A percentile compares a stretch with the other conserved stretches of the same genome.
phyloP scores from a whole-genome alignment of 92 coral and sea anemone species.

The Umimayanthus kanabou region DNA sequence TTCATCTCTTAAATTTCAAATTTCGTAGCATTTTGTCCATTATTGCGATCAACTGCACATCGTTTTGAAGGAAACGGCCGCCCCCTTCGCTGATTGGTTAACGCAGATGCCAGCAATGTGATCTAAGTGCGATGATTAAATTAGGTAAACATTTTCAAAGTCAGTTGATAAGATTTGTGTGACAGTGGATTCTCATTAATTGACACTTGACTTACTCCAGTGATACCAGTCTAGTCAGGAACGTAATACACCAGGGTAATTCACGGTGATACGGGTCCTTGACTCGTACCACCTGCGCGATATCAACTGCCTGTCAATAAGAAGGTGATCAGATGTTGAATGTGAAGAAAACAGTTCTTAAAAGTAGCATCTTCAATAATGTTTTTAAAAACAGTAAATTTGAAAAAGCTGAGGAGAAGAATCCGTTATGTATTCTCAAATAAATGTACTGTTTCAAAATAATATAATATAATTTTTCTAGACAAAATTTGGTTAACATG shows the following conservation, averaged over 20 bases:
- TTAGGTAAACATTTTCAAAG: slow-evolving; percentile 22
- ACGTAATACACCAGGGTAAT: not conserved
- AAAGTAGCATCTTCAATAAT: not conserved
- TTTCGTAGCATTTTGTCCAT: not conserved
- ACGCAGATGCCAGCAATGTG: slow-evolving; percentile 23
- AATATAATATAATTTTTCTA: not conserved
- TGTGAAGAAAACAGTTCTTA: not conserved
- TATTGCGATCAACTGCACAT: not conserved
- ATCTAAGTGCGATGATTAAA: slow-evolving; percentile 18
- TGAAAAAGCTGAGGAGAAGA: not conserved
- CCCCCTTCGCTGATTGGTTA: slow-evolving; percentile 15
- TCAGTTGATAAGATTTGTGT: not conserved
- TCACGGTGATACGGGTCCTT: slow-evolving; percentile 4
- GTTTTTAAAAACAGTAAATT: no score
- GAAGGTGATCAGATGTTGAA: not conserved
- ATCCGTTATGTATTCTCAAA: not conserved
- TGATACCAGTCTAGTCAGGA: slow-evolving; percentile 1
- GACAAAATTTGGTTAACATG: not conserved
- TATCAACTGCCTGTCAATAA: not conserved
- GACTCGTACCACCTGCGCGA: slow-evolving; percentile 29
- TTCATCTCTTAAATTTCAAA: not conserved
- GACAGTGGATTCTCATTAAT: not conserved
- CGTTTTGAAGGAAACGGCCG: not conserved
- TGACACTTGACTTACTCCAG: not conserved
- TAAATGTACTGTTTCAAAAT: not conserved